Evolutionary conservation across 2,113 vertebrate species (phyloP).

Genomic region (Pangasianodon hypophthalmus): DNA sequence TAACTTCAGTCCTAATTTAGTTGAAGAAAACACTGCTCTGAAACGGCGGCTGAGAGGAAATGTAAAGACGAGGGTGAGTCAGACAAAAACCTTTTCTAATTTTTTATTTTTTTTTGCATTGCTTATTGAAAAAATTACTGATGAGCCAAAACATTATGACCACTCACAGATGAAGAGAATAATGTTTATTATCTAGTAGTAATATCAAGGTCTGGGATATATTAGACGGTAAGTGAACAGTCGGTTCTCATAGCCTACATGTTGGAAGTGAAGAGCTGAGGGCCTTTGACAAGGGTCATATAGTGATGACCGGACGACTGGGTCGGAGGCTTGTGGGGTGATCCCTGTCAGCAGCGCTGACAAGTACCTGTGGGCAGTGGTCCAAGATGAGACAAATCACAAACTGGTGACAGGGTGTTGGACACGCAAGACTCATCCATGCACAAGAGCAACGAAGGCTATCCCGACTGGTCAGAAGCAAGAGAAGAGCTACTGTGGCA

Average conservation of each 20-base stretch:
- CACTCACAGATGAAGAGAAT: too few relatives aligned
- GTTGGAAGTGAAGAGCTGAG: background rate
- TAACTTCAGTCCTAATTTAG: too few relatives aligned
- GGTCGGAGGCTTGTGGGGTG: background rate
- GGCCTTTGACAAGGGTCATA: background rate
- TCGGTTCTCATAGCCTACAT: background rate
- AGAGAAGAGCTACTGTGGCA: background rate
- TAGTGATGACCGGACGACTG: background rate
- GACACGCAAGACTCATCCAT: background rate
- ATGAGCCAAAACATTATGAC: background rate
- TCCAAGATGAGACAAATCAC: background rate
- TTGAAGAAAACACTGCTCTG: background rate
- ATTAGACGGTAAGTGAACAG: too few relatives aligned
- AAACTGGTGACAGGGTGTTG: background rate
- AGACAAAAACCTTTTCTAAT: too few relatives aligned
- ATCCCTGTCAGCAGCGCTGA: too few relatives aligned
- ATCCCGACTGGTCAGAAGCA: background rate
- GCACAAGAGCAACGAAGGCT: background rate
- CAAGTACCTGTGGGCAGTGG: background rate
- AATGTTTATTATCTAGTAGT: background rate
- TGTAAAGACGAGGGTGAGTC: too few relatives aligned
- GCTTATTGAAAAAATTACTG: background rate
- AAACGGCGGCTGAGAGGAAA: background rate
- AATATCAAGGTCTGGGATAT: too few relatives aligned
- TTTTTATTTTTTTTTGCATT: too few relatives aligned